Percentiles rank a stretch among this genome's conserved stretches.
Evolutionary conservation across 2,797 vertebrate genomes (phyloP).

Genomic region (Tragopan temminckii): DNA sequence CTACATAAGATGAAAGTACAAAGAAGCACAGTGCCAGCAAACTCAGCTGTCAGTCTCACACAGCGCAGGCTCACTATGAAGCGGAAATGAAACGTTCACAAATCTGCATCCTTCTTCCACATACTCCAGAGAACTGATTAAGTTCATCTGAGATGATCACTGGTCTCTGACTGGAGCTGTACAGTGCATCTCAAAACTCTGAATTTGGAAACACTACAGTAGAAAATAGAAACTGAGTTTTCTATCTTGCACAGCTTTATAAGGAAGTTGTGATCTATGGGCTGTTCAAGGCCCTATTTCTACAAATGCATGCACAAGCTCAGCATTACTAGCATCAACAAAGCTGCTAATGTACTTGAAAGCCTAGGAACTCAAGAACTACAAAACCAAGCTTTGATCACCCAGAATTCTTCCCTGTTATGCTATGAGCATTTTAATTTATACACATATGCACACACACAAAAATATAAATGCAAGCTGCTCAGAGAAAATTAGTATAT

Average conservation of each 20-base stretch:
- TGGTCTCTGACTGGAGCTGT: not conserved
- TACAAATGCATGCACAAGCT: not conserved
- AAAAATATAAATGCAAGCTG: not conserved
- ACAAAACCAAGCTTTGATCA: not conserved
- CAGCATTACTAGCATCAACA: not conserved
- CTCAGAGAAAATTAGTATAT: not conserved
- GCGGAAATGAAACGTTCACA: not conserved
- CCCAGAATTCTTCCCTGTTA: not conserved
- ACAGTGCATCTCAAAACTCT: not conserved
- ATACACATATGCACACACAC: not conserved
- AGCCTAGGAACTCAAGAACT: not conserved
- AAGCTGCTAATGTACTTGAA: not conserved
- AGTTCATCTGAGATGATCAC: not conserved
- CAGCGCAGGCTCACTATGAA: not conserved
- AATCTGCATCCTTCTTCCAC: not conserved
- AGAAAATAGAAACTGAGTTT: not conserved
- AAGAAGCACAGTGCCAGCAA: not conserved
- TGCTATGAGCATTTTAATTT: not conserved
- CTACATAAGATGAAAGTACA: accelerated
- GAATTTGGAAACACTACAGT: not conserved
- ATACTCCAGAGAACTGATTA: not conserved
- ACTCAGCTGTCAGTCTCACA: not conserved
- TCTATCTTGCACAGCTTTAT: not conserved
- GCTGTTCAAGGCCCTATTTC: not conserved
- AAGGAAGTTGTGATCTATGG: not conserved